These are phyloP conservation scores for Misgurnus mizolepis DNA, from an alignment of 2,113 vertebrate species.

Conservation along the genomic window DNA sequence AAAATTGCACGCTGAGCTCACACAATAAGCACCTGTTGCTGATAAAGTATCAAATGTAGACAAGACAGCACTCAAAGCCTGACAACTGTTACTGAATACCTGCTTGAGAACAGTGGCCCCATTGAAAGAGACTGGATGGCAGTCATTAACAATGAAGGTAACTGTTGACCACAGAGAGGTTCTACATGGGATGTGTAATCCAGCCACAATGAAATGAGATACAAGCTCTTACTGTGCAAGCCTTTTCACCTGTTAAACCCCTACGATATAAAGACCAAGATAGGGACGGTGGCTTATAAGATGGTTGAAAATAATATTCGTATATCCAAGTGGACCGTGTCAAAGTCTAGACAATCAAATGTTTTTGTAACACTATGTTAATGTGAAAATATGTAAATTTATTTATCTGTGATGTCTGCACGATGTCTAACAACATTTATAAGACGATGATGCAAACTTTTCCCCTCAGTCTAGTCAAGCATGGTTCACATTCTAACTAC, in stretches of 20 bases:
- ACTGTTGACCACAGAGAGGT: slow-evolving; percentile 33
- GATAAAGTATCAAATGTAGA: slow-evolving; percentile 38
- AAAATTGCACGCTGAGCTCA: slow-evolving; percentile 20
- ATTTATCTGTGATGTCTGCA: not conserved
- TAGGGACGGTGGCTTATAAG: not conserved
- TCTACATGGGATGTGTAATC: slow-evolving; percentile 6
- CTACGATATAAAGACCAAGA: slow-evolving; percentile 7
- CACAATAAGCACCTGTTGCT: slow-evolving; percentile 44
- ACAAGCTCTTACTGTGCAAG: slow-evolving; percentile 6
- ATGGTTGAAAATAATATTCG: not conserved
- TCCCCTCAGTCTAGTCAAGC: too few species aligned
- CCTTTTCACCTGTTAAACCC: slow-evolving; percentile 34
- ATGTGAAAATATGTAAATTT: too few species aligned
- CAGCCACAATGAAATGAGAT: slow-evolving; percentile 22
- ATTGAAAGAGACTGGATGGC: slow-evolving; percentile 34
- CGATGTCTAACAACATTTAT: not conserved
- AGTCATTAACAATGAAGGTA: slow-evolving; percentile 32
- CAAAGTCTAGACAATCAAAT: not conserved
- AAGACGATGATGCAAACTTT: not conserved
- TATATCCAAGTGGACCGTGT: too few species aligned
- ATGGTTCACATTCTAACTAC: not conserved
- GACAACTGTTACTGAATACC: slow-evolving; percentile 42
- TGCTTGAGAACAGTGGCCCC: slow-evolving; percentile 40
- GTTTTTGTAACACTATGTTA: not conserved
- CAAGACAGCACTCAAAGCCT: slow-evolving; percentile 33